Percentiles rank a stretch among this genome's conserved stretches.
Evolutionary conservation across 2,113 vertebrate species (phyloP).

Genomic region (Daphoenositta chrysoptera): DNA sequence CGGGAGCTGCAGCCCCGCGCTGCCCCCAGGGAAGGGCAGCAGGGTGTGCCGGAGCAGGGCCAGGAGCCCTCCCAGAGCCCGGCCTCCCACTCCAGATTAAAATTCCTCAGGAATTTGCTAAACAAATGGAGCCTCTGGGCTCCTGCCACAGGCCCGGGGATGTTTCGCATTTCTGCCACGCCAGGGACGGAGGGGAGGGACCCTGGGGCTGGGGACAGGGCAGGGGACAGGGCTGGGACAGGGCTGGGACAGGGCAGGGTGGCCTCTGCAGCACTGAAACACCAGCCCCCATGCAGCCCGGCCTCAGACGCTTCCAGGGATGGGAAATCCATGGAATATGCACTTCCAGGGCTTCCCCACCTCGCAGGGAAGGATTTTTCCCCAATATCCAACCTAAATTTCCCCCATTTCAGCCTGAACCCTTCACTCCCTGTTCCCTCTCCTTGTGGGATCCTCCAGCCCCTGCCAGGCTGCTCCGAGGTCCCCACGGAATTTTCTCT

Average conservation of each 20-base stretch:
- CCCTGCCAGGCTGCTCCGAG: not conserved
- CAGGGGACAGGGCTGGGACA: not conserved
- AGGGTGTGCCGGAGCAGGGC: not conserved
- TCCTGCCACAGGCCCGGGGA: not conserved
- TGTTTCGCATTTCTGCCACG: not conserved
- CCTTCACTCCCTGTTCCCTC: not conserved
- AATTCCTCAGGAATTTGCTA: conserved; percentile 21
- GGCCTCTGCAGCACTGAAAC: not conserved
- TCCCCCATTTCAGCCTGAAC: too few species aligned
- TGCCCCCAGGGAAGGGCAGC: not conserved
- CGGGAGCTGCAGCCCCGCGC: too few species aligned
- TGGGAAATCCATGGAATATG: not conserved
- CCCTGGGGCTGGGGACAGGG: not conserved
- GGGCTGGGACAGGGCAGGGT: not conserved
- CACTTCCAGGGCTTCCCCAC: not conserved
- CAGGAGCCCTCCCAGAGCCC: not conserved
- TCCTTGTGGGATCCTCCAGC: not conserved
- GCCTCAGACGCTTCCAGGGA: not conserved
- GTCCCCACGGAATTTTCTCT: not conserved
- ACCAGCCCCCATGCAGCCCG: not conserved
- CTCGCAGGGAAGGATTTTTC: not conserved
- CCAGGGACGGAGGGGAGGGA: not conserved
- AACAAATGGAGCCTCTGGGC: not conserved
- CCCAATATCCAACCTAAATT: too few species aligned
- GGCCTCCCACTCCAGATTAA: conserved; percentile 39